A percentile compares a stretch with the other conserved stretches of the same genome.
These are phyloP conservation scores for Heliconius hermathena DNA, from an alignment of 1,140 invertebrate genomes.

Conservation along the genomic window DNA sequence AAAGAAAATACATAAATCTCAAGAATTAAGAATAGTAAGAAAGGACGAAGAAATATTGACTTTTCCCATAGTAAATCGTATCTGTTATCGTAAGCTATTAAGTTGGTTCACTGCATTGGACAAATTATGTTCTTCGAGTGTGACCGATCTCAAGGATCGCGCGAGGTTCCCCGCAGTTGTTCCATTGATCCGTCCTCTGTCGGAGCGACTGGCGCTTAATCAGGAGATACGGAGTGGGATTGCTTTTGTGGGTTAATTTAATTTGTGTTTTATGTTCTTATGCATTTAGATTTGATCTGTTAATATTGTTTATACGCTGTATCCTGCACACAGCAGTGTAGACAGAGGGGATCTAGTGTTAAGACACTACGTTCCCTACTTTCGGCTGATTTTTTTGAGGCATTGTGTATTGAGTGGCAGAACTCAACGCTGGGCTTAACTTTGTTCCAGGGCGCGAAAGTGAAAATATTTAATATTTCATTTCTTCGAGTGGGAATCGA, in stretches of 20 bases:
- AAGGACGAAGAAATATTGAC: neutral
- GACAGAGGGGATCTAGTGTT: no score
- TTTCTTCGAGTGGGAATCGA: no score
- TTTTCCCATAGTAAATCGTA: conserved; percentile 10
- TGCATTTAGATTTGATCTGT: neutral
- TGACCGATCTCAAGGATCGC: conserved; percentile 41
- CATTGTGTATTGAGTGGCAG: no score
- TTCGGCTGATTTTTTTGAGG: no score
- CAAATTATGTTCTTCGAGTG: conserved; percentile 40
- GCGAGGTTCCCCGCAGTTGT: conserved; percentile 42
- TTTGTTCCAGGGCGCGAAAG: no score
- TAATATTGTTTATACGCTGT: no score
- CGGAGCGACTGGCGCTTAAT: conserved; percentile 21
- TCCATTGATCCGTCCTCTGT: conserved; percentile 37
- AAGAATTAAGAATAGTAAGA: neutral
- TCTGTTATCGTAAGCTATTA: conserved; percentile 18
- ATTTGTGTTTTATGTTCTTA: conserved; percentile 6
- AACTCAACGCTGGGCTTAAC: no score
- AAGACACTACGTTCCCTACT: no score
- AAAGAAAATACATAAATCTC: neutral
- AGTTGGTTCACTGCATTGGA: conserved; percentile 28
- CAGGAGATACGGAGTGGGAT: conserved; percentile 21
- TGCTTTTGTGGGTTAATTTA: conserved; percentile 30
- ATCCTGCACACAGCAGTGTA: no score
- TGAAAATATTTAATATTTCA: no score